Base-by-base conservation (phyloP, 2,113 vertebrate species). In the Isichthys henryi region DNA sequence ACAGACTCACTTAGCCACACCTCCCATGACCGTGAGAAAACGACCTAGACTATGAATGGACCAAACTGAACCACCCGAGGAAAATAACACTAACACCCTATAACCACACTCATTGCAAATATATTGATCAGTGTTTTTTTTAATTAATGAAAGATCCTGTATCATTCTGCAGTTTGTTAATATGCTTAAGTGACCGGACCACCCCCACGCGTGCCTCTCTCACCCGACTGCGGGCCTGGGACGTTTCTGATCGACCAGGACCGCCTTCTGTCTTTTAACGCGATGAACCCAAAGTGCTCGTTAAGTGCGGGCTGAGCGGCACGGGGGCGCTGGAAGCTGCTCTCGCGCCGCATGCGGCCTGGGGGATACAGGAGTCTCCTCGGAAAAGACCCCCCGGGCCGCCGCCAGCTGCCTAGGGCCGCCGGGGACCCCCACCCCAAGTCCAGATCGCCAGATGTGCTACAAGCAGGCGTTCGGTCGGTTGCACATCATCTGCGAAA, bases 401-500 rank as follows among this genome's bases (percentile, higher is more conserved):
- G 21, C 43, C 13, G 7, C 23, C 21, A 4, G 46, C 83, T 23
- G 83, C 83, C 83, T 49, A 21, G 83, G 23, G 23, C 46, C 46
- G 5, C 48, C 3, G n/a, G 83, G 83, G 46, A 50, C 91, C 88
- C 39, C 88, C 85, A 53, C 88, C 39, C 88, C 85, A 8, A 7
- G 31, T 35, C 27, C n/a, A 31, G 66, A 80, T 70, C 43, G 58
- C 56, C 89, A 90, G 56, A 90, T 86, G 84, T 87, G 84, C 45
- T 87, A 23, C 17, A 8, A 85, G 80, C 84, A 62, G n/a, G 56
- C 49, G 46, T 87, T 90, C 70, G 58, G n/a, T 86, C 85, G 62
- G 56, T 87, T 43, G 85, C 58, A 52, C 84, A 15, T 87, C 89
- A 87, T 87, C 89, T 56, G 10, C 50, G 58, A 87, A 90, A 87